phyloP scores from a whole-genome alignment of 2,888 invertebrate genomes.

The Cordilura impudica region DNA sequence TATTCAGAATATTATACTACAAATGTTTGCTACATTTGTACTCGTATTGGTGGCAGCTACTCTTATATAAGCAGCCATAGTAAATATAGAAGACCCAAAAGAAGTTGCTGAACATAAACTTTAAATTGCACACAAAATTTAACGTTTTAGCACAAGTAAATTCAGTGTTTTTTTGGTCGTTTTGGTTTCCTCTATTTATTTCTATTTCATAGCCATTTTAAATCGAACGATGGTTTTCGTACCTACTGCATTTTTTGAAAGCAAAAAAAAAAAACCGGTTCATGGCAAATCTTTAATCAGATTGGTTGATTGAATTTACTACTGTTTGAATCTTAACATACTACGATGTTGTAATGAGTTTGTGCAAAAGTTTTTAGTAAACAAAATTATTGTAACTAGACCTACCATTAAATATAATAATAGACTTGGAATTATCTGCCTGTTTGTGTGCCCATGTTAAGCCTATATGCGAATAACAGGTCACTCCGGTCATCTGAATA shows the following conservation, averaged over 20 bases:
- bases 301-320: no score
- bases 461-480: no score
- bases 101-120: slow-evolving; percentile 6
- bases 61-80: not conserved
- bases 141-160: not conserved
- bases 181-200: not conserved
- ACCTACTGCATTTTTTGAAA: not conserved
- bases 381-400: no score
- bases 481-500: no score
- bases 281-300: no score
- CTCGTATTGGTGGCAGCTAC: not conserved
- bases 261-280: not conserved
- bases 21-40: not conserved
- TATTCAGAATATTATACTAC: not conserved
- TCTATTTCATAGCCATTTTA: slow-evolving; percentile 31
- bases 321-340: no score
- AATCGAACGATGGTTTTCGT: not conserved
- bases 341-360: no score
- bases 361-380: not conserved
- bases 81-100: not conserved
- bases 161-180: not conserved
- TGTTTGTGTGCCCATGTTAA: no score
- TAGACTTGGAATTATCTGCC: no score
- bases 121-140: slow-evolving; percentile 7
- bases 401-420: no score